Conservation (phyloP, 2,797 vertebrate genomes). For the Crenichthys baileyi region DNA sequence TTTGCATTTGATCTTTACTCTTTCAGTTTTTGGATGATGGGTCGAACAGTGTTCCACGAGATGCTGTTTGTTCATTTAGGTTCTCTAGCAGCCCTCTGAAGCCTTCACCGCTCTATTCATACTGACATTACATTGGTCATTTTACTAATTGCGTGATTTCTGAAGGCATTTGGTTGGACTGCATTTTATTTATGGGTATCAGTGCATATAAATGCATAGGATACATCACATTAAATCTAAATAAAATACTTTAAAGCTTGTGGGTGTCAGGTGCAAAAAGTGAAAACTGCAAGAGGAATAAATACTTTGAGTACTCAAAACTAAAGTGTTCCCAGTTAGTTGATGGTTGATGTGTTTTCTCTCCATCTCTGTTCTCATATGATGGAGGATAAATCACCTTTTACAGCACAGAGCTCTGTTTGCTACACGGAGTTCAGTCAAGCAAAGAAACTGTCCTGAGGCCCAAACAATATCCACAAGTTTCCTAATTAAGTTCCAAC, state of each 20-base stretch:
- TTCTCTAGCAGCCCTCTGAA: not conserved
- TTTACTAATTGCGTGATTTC: not conserved
- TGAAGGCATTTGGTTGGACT: not conserved
- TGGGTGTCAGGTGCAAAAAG: not conserved
- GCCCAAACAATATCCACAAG: slow-evolving; percentile 32
- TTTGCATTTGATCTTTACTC: not conserved
- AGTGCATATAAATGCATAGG: not conserved
- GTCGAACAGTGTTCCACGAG: not conserved
- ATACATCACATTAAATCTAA: not conserved
- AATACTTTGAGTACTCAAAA: not conserved
- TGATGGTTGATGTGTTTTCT: not conserved
- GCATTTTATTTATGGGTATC: not conserved
- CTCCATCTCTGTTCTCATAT: not conserved
- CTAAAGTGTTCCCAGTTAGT: not conserved
- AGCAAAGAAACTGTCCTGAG: slow-evolving; percentile 29
- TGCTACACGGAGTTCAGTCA: slow-evolving; percentile 39
- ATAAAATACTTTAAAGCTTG: not conserved
- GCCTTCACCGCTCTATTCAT: not conserved
- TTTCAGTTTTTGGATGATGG: not conserved
- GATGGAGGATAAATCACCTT: slow-evolving; percentile 4
- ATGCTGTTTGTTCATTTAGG: not conserved
- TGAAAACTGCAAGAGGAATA: not conserved
- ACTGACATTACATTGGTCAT: not conserved
- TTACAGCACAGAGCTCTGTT: slow-evolving; percentile 7
- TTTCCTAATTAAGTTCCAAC: slow-evolving; percentile 32